phyloP scores from a whole-genome alignment of 2,113 vertebrate species.

The Dipodomys stephensi region DNA sequence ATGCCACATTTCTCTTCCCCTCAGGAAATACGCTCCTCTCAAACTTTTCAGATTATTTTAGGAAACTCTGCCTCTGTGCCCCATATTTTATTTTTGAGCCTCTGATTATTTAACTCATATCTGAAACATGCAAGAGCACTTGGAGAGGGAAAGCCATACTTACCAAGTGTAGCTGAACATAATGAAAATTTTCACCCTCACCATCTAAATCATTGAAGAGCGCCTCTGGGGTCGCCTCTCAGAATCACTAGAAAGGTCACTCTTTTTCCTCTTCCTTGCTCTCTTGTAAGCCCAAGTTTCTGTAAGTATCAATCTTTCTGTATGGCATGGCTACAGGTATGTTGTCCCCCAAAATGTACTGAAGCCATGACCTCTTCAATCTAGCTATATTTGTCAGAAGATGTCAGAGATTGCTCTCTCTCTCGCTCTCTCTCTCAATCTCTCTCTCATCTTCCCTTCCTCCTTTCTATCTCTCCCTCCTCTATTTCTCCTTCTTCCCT shows the following conservation, averaged over 20 bases:
- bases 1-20: background rate
- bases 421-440: no score
- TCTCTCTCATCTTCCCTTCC: no score
- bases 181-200: background rate
- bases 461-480: background rate
- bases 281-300: background rate
- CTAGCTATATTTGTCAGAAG: no score
- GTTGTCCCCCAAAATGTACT: no score
- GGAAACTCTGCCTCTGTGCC: background rate
- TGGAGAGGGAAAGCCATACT: background rate
- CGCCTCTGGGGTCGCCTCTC: background rate
- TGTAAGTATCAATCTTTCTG: background rate
- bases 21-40: background rate
- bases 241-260: background rate
- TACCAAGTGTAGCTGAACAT: background rate
- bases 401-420: no score
- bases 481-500: no score
- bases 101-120: background rate
- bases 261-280: background rate
- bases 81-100: constrained; percentile 15
- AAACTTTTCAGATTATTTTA: background rate
- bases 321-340: background rate
- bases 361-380: no score
- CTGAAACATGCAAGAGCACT: constrained; percentile 1
- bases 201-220: background rate